phyloP scores from a whole-genome alignment of 2,113 vertebrate species.

The Naja naja region DNA sequence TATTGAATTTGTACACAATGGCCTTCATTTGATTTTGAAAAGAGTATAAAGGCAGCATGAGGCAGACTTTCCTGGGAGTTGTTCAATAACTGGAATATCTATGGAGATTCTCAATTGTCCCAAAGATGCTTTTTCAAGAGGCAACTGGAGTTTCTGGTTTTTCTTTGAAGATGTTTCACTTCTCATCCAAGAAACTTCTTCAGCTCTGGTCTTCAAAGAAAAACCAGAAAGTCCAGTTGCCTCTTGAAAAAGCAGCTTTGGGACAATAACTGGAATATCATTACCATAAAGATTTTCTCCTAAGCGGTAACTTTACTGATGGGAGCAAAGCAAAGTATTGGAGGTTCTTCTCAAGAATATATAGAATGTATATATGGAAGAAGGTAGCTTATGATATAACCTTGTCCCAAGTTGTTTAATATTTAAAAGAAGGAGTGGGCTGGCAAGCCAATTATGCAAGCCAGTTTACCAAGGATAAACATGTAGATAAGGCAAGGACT shows the following conservation, averaged over 20 bases:
- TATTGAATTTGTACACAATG: neutral
- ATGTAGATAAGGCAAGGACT: neutral
- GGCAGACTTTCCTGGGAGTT: neutral
- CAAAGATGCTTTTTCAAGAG: too few species aligned
- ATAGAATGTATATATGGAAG: neutral
- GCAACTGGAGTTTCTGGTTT: too few species aligned
- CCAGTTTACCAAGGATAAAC: neutral
- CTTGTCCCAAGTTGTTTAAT: neutral
- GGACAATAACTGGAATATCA: neutral
- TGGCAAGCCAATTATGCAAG: neutral
- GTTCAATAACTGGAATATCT: neutral
- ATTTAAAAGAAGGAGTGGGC: neutral
- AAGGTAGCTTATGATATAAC: neutral
- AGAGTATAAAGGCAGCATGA: neutral
- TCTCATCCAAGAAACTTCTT: too few species aligned
- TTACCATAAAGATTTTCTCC: neutral
- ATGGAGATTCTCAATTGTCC: too few species aligned
- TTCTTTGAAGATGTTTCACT: too few species aligned
- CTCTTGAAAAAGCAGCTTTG: too few species aligned
- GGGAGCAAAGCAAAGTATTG: neutral
- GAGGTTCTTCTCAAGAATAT: neutral
- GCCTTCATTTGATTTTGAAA: neutral
- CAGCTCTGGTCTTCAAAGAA: too few species aligned
- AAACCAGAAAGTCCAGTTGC: too few species aligned
- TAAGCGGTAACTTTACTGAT: neutral